Conservation (phyloP, 2,888 invertebrate genomes). For the Drosophila imparisetae region DNA sequence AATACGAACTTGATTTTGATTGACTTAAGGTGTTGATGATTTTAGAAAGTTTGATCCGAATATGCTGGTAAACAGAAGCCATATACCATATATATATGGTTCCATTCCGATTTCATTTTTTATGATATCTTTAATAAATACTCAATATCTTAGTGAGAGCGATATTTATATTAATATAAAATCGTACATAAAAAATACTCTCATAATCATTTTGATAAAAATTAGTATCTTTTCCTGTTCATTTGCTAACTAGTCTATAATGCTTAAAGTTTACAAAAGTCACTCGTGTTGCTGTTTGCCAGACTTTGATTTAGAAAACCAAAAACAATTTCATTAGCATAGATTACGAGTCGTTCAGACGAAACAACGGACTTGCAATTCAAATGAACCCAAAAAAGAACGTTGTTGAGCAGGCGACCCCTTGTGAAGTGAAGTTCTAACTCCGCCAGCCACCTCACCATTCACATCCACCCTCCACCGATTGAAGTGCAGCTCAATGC, state of each 20-base stretch:
- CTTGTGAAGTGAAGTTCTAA: constrained; percentile 7
- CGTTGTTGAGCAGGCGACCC: constrained; percentile 8
- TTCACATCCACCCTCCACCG: constrained; percentile 5
- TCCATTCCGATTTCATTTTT: neutral
- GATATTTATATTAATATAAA: neutral
- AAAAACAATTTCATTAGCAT: constrained; percentile 78
- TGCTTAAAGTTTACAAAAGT: constrained; percentile 17
- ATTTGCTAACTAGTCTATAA: constrained; percentile 21
- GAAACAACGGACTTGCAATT: constrained; percentile 75
- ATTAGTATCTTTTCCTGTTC: neutral
- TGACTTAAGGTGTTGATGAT: neutral
- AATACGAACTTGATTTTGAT: neutral
- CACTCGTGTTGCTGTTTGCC: constrained; percentile 34
- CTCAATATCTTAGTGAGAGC: neutral
- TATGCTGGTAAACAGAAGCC: neutral
- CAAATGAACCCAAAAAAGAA: constrained; percentile 60
- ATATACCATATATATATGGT: neutral
- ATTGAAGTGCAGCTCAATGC: constrained; percentile 52
- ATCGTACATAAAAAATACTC: too few species aligned
- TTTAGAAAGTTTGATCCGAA: neutral
- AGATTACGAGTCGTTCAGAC: constrained; percentile 76
- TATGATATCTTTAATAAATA: neutral
- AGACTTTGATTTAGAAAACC: constrained; percentile 68
- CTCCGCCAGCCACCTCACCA: neutral
- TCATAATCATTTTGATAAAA: neutral